Base-by-base conservation (phyloP, 2,888 invertebrate species). In the Dolichopus griseipennis region DNA sequence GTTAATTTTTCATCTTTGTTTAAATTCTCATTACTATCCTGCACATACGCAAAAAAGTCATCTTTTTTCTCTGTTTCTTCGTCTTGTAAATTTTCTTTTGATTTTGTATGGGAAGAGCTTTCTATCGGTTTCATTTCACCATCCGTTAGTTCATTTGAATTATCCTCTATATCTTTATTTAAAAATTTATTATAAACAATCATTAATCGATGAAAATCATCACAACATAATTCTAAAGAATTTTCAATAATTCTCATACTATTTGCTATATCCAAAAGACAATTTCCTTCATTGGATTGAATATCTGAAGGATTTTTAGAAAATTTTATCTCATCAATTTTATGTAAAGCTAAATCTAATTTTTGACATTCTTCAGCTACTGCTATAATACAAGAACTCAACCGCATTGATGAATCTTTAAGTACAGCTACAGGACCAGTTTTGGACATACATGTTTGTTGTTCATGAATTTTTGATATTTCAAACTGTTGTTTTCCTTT, bases 1-100 rank as follows among this genome's bases (percentile, higher is more conserved):
- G 70, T 71, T 10, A 69, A 33, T 15, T 75, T 72, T 52, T 73
- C 72, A 27, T 71, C 21, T 73, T 73, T 5, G 73, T 74, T 43
- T 78, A 76, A 33, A 73, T 69, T 18, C 12, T 34, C 61, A 65
- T 64, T 61, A 62, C 21, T 65, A 33, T 68, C 78, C 78, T 61
- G 79, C 79, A 64, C 76, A 79, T 80, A 81, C 0, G 81, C 80
- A 74, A 77, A 80, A 69, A 80, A 80, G 71, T 80, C 80, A 70
- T 80, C 80, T 21, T 73, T 73, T 34, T 76, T 75, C 27, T 76
- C 76, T 3, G 73, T 71, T 64, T 77, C 76, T n/a, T 22, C 64
- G 6, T 43, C 10, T 66, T 73, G 71, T 27, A 27, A 27, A 27
- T 27, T 27, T 4, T 73, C 70, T 70, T 76, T 75, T 70, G 77